Evolutionary conservation across 2,888 invertebrate species (phyloP).

Genomic region (Stenoptilia bipunctidactyla): DNA sequence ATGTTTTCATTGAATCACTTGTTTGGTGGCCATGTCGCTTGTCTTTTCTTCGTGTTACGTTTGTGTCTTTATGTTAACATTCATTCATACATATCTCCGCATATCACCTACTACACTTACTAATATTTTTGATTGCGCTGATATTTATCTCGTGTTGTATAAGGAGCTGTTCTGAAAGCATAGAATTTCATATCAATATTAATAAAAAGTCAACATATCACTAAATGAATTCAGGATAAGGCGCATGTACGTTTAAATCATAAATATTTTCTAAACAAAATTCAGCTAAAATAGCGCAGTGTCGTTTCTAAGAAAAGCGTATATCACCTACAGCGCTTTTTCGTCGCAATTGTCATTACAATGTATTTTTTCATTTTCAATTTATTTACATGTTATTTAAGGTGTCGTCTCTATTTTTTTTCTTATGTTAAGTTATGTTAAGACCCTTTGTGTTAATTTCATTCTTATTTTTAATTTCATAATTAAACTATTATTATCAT

Average conservation of each 20-base stretch:
- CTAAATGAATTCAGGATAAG: conserved; percentile 44
- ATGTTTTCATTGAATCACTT: conserved; percentile 19
- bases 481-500: conserved; percentile 69
- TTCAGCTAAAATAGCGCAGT: conserved; percentile 11
- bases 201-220: conserved; percentile 59
- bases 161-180: conserved; percentile 42
- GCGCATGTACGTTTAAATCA: conserved; percentile 29
- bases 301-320: conserved; percentile 11
- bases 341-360: conserved; percentile 14
- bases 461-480: conserved; percentile 67
- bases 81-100: conserved; percentile 45
- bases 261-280: conserved; percentile 3
- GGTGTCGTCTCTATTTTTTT: conserved; percentile 42
- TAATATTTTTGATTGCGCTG: conserved; percentile 42
- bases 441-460: conserved; percentile 67
- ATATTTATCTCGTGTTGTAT: conserved; percentile 40
- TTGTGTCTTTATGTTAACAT: conserved; percentile 21
- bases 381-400: conserved; percentile 34
- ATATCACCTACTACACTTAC: conserved; percentile 34
- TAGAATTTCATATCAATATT: conserved; percentile 32
- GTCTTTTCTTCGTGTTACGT: not conserved
- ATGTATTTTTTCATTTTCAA: conserved; percentile 13
- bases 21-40: not conserved
- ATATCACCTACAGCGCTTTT: conserved; percentile 9
- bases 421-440: conserved; percentile 55